Base-by-base conservation (phyloP, 2,888 invertebrate species). In the Scaptodrosophila latifasciaeformis region DNA sequence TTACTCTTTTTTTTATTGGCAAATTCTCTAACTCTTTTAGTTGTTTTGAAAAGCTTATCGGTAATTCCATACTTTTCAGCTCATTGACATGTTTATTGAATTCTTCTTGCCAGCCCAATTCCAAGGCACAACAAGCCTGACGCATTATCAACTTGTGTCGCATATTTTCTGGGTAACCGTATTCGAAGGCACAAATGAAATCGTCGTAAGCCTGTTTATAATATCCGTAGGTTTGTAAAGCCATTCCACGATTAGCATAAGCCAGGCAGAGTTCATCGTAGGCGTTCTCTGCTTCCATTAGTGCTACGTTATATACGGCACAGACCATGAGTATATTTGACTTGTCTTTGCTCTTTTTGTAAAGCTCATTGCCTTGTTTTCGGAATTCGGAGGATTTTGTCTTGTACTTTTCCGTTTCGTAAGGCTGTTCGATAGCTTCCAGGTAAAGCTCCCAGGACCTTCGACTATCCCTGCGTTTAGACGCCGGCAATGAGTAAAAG, bases 181-280 rank as follows among this genome's bases (percentile, higher is more conserved):
- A 61, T 10, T 79, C 72, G 15, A 84, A 35, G 0, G 86, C 85
- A 49, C 72, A 81, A 2, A 61, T 62, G 13, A 84, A 85, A 35
- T 86, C 86, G 34, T 82, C 79, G 35, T 82, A 83, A 0, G 86
- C 86, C 43, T 83, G 75, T 13, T 62, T 46, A 44, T 69, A 86
- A 30, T 78, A 84, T 1, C 83, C 83, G 39, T 80, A 75, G 34
- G 83, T 78, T 44, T 83, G 80, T 6, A 86, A 49, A 0, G 82
- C 82, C 56, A 82, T 77, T 1, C 83, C 85, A 1, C 86, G 70
- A 62, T 86, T 86, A 0, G 85, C 86, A 64, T 75, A 83, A 0
- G 78, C 82, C 29, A 86, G 45, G 0, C 82, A 60, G 0, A 82
- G 60, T 24, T 78, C 68, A 1, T 67, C 66, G 2, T 55, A 46